Percentiles rank a stretch among this genome's conserved stretches.
phyloP scores from a whole-genome alignment of 2,888 invertebrate species.

The Dolomedes plantarius region DNA sequence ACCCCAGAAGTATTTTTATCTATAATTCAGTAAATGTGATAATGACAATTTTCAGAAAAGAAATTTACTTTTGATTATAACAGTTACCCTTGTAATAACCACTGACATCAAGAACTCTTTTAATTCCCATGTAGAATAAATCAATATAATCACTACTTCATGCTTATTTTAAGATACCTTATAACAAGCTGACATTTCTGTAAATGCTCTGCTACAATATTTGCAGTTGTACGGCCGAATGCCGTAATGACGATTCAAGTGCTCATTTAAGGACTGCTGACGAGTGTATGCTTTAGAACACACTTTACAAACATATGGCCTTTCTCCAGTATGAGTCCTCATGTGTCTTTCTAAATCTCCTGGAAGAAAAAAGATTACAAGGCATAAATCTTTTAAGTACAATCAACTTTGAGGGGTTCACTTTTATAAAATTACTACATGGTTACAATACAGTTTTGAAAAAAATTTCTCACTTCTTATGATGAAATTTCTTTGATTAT shows the following conservation, averaged over 20 bases:
- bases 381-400: not conserved
- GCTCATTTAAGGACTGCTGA: constrained; percentile 77
- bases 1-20: too few relatives aligned
- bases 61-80: too few relatives aligned
- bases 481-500: too few relatives aligned
- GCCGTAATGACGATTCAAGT: constrained; percentile 77
- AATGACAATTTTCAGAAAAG: too few relatives aligned
- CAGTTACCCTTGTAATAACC: too few relatives aligned
- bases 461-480: too few relatives aligned
- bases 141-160: too few relatives aligned
- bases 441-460: too few relatives aligned
- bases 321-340: constrained; percentile 77
- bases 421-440: not conserved
- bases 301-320: constrained; percentile 76
- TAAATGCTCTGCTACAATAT: constrained; percentile 75
- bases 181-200: constrained; percentile 75
- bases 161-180: constrained; percentile 73
- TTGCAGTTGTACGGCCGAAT: constrained; percentile 77
- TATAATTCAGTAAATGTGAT: too few relatives aligned
- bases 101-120: too few relatives aligned
- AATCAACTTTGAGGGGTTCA: not conserved
- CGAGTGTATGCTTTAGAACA: constrained; percentile 77
- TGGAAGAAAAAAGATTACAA: constrained; percentile 22
- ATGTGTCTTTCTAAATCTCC: constrained; percentile 76
- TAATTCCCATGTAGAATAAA: too few relatives aligned